Base-by-base conservation (phyloP, 2,797 vertebrate species). In the Arrhamphus sclerolepis region DNA sequence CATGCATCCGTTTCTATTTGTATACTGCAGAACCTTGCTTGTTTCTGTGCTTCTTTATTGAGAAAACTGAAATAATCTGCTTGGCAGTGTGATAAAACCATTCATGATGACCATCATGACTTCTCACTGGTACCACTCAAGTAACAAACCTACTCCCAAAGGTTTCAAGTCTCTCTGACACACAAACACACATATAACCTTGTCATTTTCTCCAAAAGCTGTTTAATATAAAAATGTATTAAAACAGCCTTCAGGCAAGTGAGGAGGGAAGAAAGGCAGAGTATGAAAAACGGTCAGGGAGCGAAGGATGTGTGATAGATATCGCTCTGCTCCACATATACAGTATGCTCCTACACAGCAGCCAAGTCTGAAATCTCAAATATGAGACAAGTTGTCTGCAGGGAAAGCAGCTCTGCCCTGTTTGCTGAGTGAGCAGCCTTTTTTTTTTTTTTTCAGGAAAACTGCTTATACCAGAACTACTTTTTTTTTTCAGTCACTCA, bases 351-450 rank as follows among this genome's bases (percentile, higher is more conserved):
- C 31, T 56, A 65, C 39, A 70, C 48, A 34, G 19, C 38, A 66
- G 51, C 47, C 16, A 67, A 61, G 67, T 64, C 58, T 78, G 57
- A 68, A 59, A 71, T 65, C 59, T 78, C 60, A 70, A 46, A 46
- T 28, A 44, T 31, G 47, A 49, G 46, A 28, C 49, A 56, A 24
- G 39, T 24, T 34, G 62, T 47, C 34, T 38, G 52, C 41, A 48
- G 47, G 11, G 20, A 64, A 77, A 72, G 55, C 61, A 59, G 24
- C 11, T 8, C 39, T 20, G 21, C 43, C 50, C 40, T 46, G 58
- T 75, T 56, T 75, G 66, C 80, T 86, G 75, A 77, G 43, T 62
- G 48, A 47, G 65, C 41, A 46, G 29, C 9, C 18, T 72, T 72
- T 80, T 79, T 56, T 75, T 68, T 73, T 70, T 78, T 79, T 58